Conservation (phyloP, 1,140 invertebrate genomes). For the Doryteuthis pealeii region DNA sequence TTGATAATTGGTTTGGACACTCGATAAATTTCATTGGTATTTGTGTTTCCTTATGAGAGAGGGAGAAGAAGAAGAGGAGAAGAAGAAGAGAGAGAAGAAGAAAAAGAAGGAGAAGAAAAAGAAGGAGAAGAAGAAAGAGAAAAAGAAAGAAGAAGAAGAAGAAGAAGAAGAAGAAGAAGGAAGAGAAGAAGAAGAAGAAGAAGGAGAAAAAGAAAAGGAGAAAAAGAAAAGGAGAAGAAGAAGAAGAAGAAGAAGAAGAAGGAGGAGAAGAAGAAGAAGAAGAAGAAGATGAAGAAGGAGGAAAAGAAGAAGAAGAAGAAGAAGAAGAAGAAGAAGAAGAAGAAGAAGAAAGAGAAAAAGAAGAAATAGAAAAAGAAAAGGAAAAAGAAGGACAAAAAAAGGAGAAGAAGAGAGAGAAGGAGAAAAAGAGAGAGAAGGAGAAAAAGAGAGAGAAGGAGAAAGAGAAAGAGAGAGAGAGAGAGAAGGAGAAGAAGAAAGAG, state of each 20-base stretch:
- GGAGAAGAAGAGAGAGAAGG: conserved; percentile 1
- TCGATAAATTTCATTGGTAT: background rate
- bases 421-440: conserved; percentile 1
- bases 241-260: conserved; percentile 15
- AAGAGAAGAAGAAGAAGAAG: conserved; percentile 22
- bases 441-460: conserved; percentile 10
- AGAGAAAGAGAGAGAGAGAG: background rate
- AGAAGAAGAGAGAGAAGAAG: background rate
- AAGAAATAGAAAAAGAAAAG: background rate
- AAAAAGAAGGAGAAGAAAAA: background rate
- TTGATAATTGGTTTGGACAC: background rate
- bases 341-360: background rate
- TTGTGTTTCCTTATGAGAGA: background rate
- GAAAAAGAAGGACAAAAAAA: background rate
- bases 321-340: background rate
- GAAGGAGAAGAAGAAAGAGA: background rate
- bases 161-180: conserved; percentile 16
- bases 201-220: conserved; percentile 16
- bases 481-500: no score
- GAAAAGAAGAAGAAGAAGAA: conserved; percentile 8
- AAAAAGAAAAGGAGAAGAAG: conserved; percentile 16
- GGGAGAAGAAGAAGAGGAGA: conserved; percentile 1
- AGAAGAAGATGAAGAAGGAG: no score
- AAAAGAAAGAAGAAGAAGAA: conserved; percentile 4
- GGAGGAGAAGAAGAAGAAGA: background rate